Evolutionary conservation across 2,888 invertebrate species (phyloP).

Genomic region (Chrysomela aeneicollis): DNA sequence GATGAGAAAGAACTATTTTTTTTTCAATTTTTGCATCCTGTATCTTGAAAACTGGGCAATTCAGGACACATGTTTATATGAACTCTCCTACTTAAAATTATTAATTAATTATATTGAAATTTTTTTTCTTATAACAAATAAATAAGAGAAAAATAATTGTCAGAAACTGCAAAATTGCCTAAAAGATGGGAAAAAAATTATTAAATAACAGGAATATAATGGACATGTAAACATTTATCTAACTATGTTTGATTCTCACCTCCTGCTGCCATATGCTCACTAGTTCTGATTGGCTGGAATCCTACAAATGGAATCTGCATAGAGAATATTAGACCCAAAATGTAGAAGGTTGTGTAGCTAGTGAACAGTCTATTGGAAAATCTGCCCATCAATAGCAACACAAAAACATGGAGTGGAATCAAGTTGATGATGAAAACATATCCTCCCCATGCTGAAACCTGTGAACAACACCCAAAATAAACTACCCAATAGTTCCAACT

Average conservation of each 20-base stretch:
- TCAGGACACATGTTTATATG: too few relatives aligned
- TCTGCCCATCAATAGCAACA: conserved; percentile 92
- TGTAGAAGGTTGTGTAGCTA: conserved; percentile 97
- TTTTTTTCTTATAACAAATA: too few relatives aligned
- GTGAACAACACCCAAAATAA: conserved; percentile 46
- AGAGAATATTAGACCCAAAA: conserved; percentile 91
- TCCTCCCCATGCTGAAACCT: conserved; percentile 99
- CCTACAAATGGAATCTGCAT: conserved; percentile 98
- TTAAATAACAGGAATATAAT: too few relatives aligned
- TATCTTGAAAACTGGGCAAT: too few relatives aligned
- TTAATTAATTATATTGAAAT: too few relatives aligned
- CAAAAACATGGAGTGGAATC: conserved; percentile 97
- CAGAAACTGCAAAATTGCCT: too few relatives aligned
- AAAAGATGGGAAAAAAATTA: too few relatives aligned
- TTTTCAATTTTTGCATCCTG: too few relatives aligned
- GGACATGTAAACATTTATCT: background rate
- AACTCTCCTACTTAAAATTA: too few relatives aligned
- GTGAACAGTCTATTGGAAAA: conserved; percentile 92
- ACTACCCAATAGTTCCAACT: too few relatives aligned
- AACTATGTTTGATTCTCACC: conserved; percentile 64
- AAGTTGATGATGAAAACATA: conserved; percentile 99
- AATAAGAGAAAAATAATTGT: too few relatives aligned
- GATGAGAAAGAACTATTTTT: too few relatives aligned
- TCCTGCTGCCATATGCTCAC: conserved; percentile 99
- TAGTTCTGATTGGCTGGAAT: conserved; percentile 98